phyloP scores from a whole-genome alignment of 2,888 invertebrate species.

The Trichacis sp. region DNA sequence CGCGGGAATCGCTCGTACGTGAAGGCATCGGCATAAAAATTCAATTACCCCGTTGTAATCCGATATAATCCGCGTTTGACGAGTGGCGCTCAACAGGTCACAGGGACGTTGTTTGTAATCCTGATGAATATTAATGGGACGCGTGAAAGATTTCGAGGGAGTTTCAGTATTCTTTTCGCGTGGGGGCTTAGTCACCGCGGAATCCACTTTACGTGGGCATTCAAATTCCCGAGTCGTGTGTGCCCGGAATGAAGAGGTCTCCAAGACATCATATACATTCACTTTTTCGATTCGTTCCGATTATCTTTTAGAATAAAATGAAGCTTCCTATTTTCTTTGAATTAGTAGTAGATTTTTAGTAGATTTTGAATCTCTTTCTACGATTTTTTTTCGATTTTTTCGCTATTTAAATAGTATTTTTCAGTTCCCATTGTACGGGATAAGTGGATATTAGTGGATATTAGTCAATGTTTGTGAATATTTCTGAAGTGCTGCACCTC shows the following conservation, averaged over 20 bases:
- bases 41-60: constrained; percentile 63
- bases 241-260: constrained; percentile 60
- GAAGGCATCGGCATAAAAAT: constrained; percentile 50
- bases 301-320: too few relatives aligned
- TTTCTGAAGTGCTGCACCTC: too few relatives aligned
- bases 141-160: constrained; percentile 47
- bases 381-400: too few relatives aligned
- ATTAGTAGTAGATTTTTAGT: too few relatives aligned
- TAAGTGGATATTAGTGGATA: too few relatives aligned
- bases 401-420: too few relatives aligned
- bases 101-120: constrained; percentile 60
- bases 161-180: constrained; percentile 66
- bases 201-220: constrained; percentile 62
- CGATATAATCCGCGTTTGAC: constrained; percentile 60
- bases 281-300: constrained; percentile 43
- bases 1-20: constrained; percentile 40
- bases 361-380: too few relatives aligned
- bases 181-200: constrained; percentile 62
- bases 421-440: too few relatives aligned
- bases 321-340: too few relatives aligned
- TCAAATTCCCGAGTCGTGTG: constrained; percentile 63
- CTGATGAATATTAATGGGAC: constrained; percentile 66
- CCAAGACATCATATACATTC: constrained; percentile 32
- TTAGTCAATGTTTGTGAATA: too few relatives aligned
- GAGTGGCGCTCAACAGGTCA: constrained; percentile 61